Base-by-base conservation (phyloP, 2,888 invertebrate genomes). In the Mamestra brassicae region DNA sequence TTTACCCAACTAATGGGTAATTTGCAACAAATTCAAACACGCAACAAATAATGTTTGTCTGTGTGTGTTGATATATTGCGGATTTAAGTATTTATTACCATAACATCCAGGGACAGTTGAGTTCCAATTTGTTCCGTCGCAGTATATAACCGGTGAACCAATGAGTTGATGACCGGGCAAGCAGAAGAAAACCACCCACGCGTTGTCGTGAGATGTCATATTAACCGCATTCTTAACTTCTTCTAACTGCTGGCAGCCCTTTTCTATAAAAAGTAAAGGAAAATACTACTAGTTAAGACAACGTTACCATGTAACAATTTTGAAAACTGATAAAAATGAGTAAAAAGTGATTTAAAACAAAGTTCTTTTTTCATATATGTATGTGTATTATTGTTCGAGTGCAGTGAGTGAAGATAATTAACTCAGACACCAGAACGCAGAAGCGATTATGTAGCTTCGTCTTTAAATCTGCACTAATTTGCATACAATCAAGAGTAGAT, bases 81-180 rank as follows among this genome's bases (percentile, higher is more conserved):
- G 5, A 15, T 73, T 38, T 34, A n/a, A 15, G 0, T 17, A 71
- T 55, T 3, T 54, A 75, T 94, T 95, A 98, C 98, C 95, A 88
- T 97, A 92, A 88, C 98, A 98, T 15, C 88, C 90, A 0, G 98
- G 98, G 4, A 96, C 89, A 0, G 97, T 97, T 0, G 97, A 97
- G 88, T 98, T 98, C 98, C 98, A 98, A 0, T 89, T 89, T 1
- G 79, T 87, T 0, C 98, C 98, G 87, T 98, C 97, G 90, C 98
- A 98, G 90, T 97, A 98, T n/a, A 98, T 93, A 1, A 95, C 95
- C 0, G 95, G 84, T 0, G 97, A 96, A 0, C 98, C 98, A 0
- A 96, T 93, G 36, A 98, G 91, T 45, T 93, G 90, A 89, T 97
- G 97, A 0, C 97, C 97, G 0, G 98, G 97, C 69, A 97, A 93